Evolutionary conservation across 2,113 vertebrate species (phyloP).

Genomic region (Delphinus delphis): DNA sequence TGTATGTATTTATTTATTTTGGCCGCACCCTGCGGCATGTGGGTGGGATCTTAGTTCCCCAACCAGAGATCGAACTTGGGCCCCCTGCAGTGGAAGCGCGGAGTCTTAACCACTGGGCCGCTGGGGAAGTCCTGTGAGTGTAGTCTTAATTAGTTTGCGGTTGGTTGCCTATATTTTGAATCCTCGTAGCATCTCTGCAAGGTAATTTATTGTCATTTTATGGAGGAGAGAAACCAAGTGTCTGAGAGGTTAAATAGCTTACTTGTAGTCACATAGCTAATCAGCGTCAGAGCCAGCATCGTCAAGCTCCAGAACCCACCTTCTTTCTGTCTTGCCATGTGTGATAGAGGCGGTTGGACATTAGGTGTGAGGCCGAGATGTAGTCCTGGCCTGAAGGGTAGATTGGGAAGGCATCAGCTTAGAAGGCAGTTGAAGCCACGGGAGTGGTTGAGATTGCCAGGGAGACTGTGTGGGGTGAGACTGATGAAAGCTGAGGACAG

Average conservation of each 20-base stretch:
- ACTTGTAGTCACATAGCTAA: not conserved
- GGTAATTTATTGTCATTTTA: not conserved
- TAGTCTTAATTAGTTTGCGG: constrained; percentile 12
- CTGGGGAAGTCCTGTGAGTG: not conserved
- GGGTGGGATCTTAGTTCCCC: too few relatives aligned
- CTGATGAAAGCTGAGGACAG: not conserved
- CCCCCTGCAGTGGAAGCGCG: too few relatives aligned
- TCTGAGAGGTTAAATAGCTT: constrained; percentile 20
- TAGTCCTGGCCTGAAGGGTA: not conserved
- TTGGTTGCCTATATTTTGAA: constrained; percentile 34
- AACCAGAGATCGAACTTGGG: too few relatives aligned
- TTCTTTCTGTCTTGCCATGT: not conserved
- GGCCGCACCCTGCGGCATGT: too few relatives aligned
- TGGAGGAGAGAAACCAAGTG: constrained; percentile 17
- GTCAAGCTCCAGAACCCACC: not conserved
- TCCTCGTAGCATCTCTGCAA: not conserved
- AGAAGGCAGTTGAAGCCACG: not conserved
- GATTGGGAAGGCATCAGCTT: not conserved
- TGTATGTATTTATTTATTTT: too few relatives aligned
- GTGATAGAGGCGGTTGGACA: not conserved
- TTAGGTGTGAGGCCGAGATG: not conserved
- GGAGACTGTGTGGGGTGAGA: not conserved
- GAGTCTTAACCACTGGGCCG: too few relatives aligned
- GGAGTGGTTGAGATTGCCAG: not conserved
- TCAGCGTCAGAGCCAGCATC: not conserved